phyloP scores from a whole-genome alignment of 1,140 invertebrate genomes.

The Pachyrhynchus sulphureomaculatus region DNA sequence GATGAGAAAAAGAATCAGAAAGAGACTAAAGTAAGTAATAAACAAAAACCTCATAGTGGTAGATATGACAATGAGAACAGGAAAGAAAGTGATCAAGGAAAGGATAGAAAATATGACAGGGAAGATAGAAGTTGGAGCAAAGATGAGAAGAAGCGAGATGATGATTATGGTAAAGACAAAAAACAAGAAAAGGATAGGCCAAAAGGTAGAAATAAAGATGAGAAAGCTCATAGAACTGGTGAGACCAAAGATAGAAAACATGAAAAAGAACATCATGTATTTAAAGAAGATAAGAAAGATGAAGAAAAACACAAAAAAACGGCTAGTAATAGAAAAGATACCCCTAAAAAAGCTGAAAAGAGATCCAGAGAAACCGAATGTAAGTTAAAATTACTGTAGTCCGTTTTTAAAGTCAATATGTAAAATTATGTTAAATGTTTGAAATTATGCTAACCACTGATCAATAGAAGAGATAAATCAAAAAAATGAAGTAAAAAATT shows the following conservation, averaged over 20 bases:
- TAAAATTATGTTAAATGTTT: no score
- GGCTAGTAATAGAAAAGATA: background rate
- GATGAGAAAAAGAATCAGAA: background rate
- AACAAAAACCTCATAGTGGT: no score
- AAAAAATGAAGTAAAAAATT: no score
- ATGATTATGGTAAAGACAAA: background rate
- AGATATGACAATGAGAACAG: no score
- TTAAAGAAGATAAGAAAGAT: conserved; percentile 11
- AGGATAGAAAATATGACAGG: background rate
- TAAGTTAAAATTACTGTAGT: no score
- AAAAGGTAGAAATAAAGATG: no score
- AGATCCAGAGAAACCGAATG: conserved; percentile 22
- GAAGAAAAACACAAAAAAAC: background rate
- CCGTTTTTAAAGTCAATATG: no score
- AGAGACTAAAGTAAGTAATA: no score
- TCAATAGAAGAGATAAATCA: no score
- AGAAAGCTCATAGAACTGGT: background rate
- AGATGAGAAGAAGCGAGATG: background rate
- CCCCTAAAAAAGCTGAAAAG: conserved; percentile 14
- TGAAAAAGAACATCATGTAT: background rate
- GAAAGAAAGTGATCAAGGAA: background rate
- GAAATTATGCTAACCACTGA: no score
- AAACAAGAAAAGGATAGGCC: background rate
- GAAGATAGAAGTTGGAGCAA: background rate
- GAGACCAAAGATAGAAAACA: background rate